A percentile compares a stretch with the other conserved stretches of the same genome.
Evolutionary conservation across 2,888 invertebrate species (phyloP).

Genomic region (Opisthograptis luteolata): DNA sequence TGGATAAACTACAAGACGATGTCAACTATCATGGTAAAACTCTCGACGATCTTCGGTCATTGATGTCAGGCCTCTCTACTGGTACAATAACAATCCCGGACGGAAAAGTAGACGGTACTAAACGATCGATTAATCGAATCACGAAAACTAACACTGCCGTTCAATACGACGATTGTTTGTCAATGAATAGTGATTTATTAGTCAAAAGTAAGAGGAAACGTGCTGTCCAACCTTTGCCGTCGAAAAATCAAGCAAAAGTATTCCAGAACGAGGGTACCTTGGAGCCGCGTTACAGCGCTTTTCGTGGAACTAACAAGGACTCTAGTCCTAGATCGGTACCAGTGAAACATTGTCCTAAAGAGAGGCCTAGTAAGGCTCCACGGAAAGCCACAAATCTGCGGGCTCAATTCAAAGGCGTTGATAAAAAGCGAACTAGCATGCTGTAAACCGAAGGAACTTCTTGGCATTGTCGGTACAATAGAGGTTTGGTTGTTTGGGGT

Average conservation of each 20-base stretch:
- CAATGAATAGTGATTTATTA: slow-evolving; percentile 27
- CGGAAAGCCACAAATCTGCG: slow-evolving; percentile 48
- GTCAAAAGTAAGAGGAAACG: slow-evolving; percentile 43
- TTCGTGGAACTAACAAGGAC: slow-evolving; percentile 6
- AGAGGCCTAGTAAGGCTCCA: slow-evolving; percentile 45
- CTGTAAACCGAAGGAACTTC: neutral
- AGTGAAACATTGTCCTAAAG: slow-evolving; percentile 30
- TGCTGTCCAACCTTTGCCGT: slow-evolving; percentile 39
- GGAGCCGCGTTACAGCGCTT: neutral
- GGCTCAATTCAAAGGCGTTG: slow-evolving; percentile 42
- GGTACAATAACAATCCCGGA: slow-evolving; percentile 43
- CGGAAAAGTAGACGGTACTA: slow-evolving; percentile 36
- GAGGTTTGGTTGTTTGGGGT: neutral
- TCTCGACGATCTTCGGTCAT: slow-evolving; percentile 55
- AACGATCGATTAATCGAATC: slow-evolving; percentile 6
- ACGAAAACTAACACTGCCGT: slow-evolving; percentile 45
- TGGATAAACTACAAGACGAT: slow-evolving; percentile 66
- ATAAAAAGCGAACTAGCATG: slow-evolving; percentile 40
- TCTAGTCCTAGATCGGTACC: slow-evolving; percentile 32
- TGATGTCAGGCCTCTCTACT: slow-evolving; percentile 54
- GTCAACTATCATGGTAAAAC: slow-evolving; percentile 62
- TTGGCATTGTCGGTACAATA: neutral
- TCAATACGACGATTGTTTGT: slow-evolving; percentile 43
- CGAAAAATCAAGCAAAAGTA: slow-evolving; percentile 48
- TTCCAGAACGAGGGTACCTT: slow-evolving; percentile 31